Conservation (phyloP, 2,113 vertebrate genomes). For the Dermatemys mawii region DNA sequence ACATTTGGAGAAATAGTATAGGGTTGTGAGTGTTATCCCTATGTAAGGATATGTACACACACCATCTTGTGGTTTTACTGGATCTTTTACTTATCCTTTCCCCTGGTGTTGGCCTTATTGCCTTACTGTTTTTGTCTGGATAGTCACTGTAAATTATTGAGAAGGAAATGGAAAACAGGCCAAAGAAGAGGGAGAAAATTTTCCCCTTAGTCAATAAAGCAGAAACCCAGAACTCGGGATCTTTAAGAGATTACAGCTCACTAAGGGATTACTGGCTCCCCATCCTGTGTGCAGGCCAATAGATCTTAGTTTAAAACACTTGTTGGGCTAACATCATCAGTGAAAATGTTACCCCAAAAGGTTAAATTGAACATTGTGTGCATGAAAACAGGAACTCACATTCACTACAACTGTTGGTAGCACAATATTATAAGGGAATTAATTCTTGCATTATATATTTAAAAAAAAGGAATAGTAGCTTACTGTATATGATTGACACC, state of each 20-base stretch:
- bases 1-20: not conserved
- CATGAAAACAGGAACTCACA: not conserved
- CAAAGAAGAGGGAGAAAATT: not conserved
- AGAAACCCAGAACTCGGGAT: not conserved
- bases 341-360: not conserved
- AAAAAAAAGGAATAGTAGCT: not conserved
- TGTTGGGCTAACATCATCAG: not conserved
- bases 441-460: too few relatives aligned
- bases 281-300: not conserved
- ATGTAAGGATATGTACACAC: not conserved
- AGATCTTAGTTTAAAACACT: not conserved
- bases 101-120: not conserved
- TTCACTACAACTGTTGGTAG: not conserved
- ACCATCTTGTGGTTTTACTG: not conserved
- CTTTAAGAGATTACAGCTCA: not conserved
- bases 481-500: not conserved
- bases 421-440: not conserved
- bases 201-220: not conserved
- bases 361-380: not conserved
- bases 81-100: not conserved
- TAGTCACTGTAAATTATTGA: not conserved
- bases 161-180: not conserved
- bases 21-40: not conserved
- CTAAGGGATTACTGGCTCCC: not conserved
- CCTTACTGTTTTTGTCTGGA: not conserved